phyloP scores from a whole-genome alignment of 1,140 invertebrate genomes.

The Dinothrombium tinctorium region DNA sequence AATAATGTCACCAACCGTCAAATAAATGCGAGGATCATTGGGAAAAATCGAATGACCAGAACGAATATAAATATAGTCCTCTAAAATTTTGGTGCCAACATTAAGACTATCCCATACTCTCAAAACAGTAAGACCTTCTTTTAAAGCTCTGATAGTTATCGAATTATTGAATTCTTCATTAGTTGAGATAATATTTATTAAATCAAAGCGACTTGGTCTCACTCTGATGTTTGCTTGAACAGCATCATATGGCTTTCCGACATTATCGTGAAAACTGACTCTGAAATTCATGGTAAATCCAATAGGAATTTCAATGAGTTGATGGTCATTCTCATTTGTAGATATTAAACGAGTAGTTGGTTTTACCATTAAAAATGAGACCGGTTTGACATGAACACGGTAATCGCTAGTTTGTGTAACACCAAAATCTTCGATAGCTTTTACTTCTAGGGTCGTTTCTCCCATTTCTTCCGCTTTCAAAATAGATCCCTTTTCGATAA shows the following conservation, averaged over 20 bases:
- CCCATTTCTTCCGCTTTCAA: slow-evolving; percentile 3
- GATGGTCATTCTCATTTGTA: not conserved
- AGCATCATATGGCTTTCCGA: slow-evolving; percentile 3
- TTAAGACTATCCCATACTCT: not conserved
- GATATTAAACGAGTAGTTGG: not conserved
- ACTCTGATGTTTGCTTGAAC: not conserved
- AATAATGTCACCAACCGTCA: not conserved
- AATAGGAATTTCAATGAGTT: slow-evolving; percentile 4
- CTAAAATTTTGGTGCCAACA: not conserved
- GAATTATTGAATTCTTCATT: not conserved
- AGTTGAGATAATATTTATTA: not conserved
- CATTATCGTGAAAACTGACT: not conserved
- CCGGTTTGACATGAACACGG: not conserved
- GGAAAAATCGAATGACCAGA: not conserved
- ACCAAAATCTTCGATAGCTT: not conserved
- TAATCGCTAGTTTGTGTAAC: not conserved
- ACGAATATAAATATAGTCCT: not conserved
- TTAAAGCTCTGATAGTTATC: not conserved
- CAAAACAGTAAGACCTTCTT: not conserved
- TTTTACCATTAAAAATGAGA: not conserved
- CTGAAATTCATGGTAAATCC: slow-evolving; percentile 1
- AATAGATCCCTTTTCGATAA: not conserved
- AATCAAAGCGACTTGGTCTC: not conserved
- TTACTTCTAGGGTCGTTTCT: not conserved
- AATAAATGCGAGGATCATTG: not conserved